Conservation (phyloP, 1,140 invertebrate genomes). For the Bombus ignitus region DNA sequence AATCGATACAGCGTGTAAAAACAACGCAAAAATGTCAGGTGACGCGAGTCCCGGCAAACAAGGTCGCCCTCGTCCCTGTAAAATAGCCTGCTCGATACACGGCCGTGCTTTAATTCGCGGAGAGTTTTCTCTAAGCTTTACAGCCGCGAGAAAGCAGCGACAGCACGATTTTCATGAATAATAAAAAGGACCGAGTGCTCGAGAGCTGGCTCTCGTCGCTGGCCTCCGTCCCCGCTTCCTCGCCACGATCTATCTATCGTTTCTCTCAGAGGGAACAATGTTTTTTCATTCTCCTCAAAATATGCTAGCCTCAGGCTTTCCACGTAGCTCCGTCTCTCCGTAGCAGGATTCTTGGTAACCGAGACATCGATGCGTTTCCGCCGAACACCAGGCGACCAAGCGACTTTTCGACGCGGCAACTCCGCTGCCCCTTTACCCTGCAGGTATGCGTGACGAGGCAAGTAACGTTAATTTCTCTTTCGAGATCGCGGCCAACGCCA, state of each 20-base stretch:
- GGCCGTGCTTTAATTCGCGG: slow-evolving; percentile 44
- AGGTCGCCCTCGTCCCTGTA: neutral
- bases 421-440: neutral
- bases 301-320: slow-evolving; percentile 73
- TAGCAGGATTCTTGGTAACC: neutral
- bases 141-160: slow-evolving; percentile 63
- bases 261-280: slow-evolving; percentile 76
- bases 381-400: neutral
- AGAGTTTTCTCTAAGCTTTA: slow-evolving; percentile 41
- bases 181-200: slow-evolving; percentile 81
- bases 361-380: slow-evolving; percentile 13
- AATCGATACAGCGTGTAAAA: slow-evolving; percentile 37
- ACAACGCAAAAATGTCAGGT: slow-evolving; percentile 32
- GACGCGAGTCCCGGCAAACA: slow-evolving; percentile 30
- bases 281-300: slow-evolving; percentile 80
- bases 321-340: neutral
- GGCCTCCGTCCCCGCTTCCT: neutral
- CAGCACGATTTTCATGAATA: slow-evolving; percentile 81
- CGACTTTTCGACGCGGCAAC: slow-evolving; percentile 11
- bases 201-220: slow-evolving; percentile 63
- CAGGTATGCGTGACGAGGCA: neutral
- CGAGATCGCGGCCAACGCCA: neutral
- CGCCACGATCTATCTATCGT: slow-evolving; percentile 68
- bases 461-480: neutral
- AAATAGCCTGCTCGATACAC: slow-evolving; percentile 29